phyloP scores from a whole-genome alignment of 1,140 invertebrate species.

The Onthophagus taurus region DNA sequence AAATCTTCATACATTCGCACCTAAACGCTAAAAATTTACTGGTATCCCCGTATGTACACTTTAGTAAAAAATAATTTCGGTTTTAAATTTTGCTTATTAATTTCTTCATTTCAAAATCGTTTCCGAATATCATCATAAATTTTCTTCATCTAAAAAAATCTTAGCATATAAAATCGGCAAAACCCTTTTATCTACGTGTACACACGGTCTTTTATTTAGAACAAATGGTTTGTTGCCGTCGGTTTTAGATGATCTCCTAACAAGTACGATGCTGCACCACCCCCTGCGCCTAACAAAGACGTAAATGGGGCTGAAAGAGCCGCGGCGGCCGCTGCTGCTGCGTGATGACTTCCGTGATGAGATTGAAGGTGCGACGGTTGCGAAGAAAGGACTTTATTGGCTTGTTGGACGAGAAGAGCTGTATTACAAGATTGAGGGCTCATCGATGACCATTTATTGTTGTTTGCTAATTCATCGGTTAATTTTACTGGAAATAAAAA shows the following conservation, averaged over 20 bases:
- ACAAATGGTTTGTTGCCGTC: slow-evolving; percentile 34
- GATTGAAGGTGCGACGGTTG: slow-evolving; percentile 33
- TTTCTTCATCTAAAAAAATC: too few species aligned
- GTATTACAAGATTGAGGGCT: slow-evolving; percentile 36
- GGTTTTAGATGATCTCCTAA: slow-evolving; percentile 36
- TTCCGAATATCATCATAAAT: too few species aligned
- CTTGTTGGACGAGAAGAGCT: slow-evolving; percentile 36
- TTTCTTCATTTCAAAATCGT: too few species aligned
- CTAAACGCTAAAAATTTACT: too few species aligned
- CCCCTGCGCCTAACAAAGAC: slow-evolving; percentile 35
- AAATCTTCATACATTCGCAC: too few species aligned
- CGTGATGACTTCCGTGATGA: slow-evolving; percentile 31
- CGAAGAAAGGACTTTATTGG: slow-evolving; percentile 35
- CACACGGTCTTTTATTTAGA: too few species aligned
- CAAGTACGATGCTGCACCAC: slow-evolving; percentile 34
- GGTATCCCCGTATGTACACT: too few species aligned
- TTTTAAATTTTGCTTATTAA: too few species aligned
- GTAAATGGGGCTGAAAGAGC: slow-evolving; percentile 37
- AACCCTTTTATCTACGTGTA: too few species aligned
- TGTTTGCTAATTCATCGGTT: slow-evolving; percentile 35
- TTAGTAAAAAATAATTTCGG: too few species aligned
- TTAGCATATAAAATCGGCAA: too few species aligned
- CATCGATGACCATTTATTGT: slow-evolving; percentile 39
- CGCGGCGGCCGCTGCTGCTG: slow-evolving; percentile 32
- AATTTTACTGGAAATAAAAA: slow-evolving; percentile 32